A percentile compares a stretch with the other conserved stretches of the same genome.
phyloP scores from a whole-genome alignment of 1,140 invertebrate species.

The Octopus sinensis region DNA sequence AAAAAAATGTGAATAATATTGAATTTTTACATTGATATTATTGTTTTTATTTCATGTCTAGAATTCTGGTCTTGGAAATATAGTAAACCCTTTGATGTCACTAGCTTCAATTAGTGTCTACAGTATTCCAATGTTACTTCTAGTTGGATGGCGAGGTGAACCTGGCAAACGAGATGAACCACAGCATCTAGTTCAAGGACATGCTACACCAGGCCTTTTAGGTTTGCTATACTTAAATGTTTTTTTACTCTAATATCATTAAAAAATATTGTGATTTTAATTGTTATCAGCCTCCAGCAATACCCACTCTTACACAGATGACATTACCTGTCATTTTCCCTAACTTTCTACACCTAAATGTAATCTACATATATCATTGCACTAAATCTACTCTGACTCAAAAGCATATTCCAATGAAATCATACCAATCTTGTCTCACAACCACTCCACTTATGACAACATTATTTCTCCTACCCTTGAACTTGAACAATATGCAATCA shows the following conservation, averaged over 20 bases:
- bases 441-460: no score
- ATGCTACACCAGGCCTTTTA: slow-evolving; percentile 56
- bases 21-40: no score
- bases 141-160: slow-evolving; percentile 60
- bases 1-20: no score
- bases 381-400: no score
- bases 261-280: slow-evolving; percentile 17
- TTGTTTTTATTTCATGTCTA: slow-evolving; percentile 24
- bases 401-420: no score
- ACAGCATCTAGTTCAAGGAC: slow-evolving; percentile 58
- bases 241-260: no score
- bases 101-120: slow-evolving; percentile 57
- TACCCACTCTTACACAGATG: background rate
- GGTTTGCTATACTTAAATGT: slow-evolving; percentile 32
- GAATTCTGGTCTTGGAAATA: slow-evolving; percentile 60
- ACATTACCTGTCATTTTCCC: background rate
- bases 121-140: slow-evolving; percentile 58
- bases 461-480: no score
- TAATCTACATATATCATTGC: no score
- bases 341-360: no score
- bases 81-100: slow-evolving; percentile 59
- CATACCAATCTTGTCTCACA: no score
- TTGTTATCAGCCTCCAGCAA: background rate
- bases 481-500: no score
- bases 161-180: slow-evolving; percentile 61